These are phyloP conservation scores for Rhagium mordax DNA, from an alignment of 2,888 invertebrate species.

Conservation along the genomic window DNA sequence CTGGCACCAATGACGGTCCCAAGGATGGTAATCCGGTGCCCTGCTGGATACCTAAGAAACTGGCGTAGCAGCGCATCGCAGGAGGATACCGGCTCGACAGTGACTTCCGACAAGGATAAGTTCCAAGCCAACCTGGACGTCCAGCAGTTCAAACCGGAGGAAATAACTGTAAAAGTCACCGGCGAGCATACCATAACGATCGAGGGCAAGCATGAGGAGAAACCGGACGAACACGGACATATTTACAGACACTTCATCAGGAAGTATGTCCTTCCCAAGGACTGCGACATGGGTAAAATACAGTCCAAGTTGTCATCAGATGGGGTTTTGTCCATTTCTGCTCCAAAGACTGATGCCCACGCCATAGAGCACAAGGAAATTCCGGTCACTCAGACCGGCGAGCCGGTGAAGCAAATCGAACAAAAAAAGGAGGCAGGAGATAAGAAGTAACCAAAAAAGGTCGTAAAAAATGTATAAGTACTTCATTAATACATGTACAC, in stretches of 20 bases:
- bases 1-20: slow-evolving; percentile 16
- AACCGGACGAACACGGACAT: slow-evolving; percentile 81
- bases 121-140: slow-evolving; percentile 32
- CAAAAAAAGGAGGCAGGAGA: neutral
- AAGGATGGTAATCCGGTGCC: slow-evolving; percentile 19
- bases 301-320: slow-evolving; percentile 84
- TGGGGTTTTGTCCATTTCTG: slow-evolving; percentile 80
- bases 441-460: neutral
- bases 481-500: neutral
- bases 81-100: slow-evolving; percentile 41
- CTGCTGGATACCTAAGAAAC: slow-evolving; percentile 41
- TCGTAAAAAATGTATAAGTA: neutral
- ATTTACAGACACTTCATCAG: slow-evolving; percentile 85
- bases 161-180: slow-evolving; percentile 65
- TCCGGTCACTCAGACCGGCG: slow-evolving; percentile 21
- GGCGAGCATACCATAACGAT: slow-evolving; percentile 74
- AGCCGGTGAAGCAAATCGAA: slow-evolving; percentile 9
- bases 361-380: slow-evolving; percentile 25
- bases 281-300: slow-evolving; percentile 80
- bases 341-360: slow-evolving; percentile 69
- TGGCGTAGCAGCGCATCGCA: slow-evolving; percentile 39
- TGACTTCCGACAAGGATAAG: slow-evolving; percentile 30
- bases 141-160: slow-evolving; percentile 30
- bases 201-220: slow-evolving; percentile 86
- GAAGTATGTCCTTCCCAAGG: slow-evolving; percentile 81